Conservation (phyloP, 2,797 vertebrate species). For the Neolamprologus multifasciatus region DNA sequence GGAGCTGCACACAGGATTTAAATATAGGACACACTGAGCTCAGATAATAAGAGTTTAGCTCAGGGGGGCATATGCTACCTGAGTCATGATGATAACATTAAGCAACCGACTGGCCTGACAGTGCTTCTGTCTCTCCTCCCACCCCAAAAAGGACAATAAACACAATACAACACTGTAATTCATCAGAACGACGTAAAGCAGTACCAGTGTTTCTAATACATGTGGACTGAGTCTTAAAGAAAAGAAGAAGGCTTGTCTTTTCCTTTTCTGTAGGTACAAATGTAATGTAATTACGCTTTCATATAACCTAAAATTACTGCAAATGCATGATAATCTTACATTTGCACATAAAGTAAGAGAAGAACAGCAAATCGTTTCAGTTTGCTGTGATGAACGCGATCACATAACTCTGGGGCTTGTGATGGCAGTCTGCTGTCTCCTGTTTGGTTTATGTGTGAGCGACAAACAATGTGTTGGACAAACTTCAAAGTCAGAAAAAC, state of each 20-base stretch:
- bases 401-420: not conserved
- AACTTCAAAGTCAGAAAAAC: not conserved
- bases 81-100: not conserved
- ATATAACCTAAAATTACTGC: not conserved
- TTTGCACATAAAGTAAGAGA: not conserved
- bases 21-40: not conserved
- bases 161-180: not conserved
- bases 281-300: not conserved
- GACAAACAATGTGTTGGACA: not conserved
- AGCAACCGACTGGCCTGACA: not conserved
- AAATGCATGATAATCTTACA: not conserved
- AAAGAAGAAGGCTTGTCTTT: not conserved
- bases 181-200: not conserved
- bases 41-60: not conserved
- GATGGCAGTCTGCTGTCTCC: not conserved
- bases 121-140: not conserved
- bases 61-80: not conserved
- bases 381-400: not conserved
- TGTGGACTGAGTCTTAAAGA: not conserved
- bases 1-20: not conserved
- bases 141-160: not conserved
- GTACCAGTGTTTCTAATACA: not conserved
- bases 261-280: not conserved
- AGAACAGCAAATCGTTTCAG: not conserved
- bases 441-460: not conserved